Evolutionary conservation across 2,113 vertebrate species (phyloP).

Genomic region (Chamaea fasciata): DNA sequence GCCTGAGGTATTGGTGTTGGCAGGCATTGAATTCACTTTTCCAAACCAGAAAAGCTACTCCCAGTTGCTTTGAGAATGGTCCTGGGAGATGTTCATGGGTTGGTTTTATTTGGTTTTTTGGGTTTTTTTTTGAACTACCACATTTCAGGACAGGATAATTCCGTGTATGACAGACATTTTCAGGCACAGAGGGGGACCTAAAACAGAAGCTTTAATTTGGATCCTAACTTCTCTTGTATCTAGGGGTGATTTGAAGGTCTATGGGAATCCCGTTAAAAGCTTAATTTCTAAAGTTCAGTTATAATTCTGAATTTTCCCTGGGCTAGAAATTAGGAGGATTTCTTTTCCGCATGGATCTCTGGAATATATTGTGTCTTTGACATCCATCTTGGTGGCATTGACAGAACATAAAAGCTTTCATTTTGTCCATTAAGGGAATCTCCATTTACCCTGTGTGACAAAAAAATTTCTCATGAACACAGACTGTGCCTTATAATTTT

Average conservation of each 20-base stretch:
- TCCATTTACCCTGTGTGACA: background rate
- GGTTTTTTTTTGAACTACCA: background rate
- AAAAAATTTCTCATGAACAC: background rate
- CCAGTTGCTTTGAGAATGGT: background rate
- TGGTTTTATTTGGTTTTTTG: background rate
- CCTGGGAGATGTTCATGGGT: background rate
- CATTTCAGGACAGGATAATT: background rate
- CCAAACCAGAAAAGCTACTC: background rate
- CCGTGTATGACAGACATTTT: background rate
- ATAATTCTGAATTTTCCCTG: background rate
- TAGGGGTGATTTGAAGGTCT: background rate
- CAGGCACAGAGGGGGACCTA: background rate
- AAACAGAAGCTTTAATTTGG: background rate
- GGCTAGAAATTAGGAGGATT: background rate
- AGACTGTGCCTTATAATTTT: background rate
- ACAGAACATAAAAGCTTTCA: background rate
- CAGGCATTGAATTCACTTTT: background rate
- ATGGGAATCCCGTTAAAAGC: background rate
- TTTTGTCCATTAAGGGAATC: background rate
- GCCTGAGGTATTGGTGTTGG: background rate
- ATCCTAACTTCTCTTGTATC: background rate
- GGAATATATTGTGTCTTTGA: background rate
- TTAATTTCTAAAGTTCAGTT: background rate
- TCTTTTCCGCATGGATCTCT: background rate
- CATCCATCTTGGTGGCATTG: background rate